These are phyloP conservation scores for Brenthis ino DNA, from an alignment of 2,888 invertebrate species.

Conservation along the genomic window DNA sequence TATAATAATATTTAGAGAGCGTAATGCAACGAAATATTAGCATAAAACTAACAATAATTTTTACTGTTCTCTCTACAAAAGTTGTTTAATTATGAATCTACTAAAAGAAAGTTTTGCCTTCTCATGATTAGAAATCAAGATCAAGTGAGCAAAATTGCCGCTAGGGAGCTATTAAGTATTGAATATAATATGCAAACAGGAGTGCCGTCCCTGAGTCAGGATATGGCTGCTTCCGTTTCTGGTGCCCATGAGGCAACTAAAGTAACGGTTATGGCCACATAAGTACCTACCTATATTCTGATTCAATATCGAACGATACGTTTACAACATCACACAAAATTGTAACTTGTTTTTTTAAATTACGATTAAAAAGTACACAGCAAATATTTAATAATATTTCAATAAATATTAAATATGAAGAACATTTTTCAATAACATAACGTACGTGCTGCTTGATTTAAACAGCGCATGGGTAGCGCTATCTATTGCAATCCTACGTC, in stretches of 20 bases:
- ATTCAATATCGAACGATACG: conserved; percentile 4
- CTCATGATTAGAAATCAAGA: conserved; percentile 25
- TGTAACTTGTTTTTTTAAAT: background rate
- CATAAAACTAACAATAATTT: background rate
- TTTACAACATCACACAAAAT: background rate
- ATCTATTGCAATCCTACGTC: too few species aligned
- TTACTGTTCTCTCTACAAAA: background rate
- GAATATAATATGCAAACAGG: conserved; percentile 55
- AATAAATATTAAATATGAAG: too few species aligned
- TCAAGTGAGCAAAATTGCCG: conserved; percentile 34
- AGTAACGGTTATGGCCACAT: conserved; percentile 11
- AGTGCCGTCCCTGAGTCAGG: conserved; percentile 58
- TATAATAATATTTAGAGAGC: too few species aligned
- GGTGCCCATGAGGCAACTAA: conserved; percentile 57
- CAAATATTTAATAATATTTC: too few species aligned
- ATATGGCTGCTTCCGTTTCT: conserved; percentile 73
- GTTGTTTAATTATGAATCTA: background rate
- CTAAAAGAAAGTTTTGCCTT: conserved; percentile 8
- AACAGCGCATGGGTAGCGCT: too few species aligned
- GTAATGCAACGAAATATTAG: conserved; percentile 7
- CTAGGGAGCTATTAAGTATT: conserved; percentile 51
- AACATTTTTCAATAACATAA: too few species aligned
- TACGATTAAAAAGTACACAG: background rate
- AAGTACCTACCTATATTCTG: conserved; percentile 3
- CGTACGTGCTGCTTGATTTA: too few species aligned